Evolutionary conservation across 2,797 vertebrate genomes (phyloP), one percentile per base, ranked within the genome.

Genomic region (Antennarius maculatus): DNA sequence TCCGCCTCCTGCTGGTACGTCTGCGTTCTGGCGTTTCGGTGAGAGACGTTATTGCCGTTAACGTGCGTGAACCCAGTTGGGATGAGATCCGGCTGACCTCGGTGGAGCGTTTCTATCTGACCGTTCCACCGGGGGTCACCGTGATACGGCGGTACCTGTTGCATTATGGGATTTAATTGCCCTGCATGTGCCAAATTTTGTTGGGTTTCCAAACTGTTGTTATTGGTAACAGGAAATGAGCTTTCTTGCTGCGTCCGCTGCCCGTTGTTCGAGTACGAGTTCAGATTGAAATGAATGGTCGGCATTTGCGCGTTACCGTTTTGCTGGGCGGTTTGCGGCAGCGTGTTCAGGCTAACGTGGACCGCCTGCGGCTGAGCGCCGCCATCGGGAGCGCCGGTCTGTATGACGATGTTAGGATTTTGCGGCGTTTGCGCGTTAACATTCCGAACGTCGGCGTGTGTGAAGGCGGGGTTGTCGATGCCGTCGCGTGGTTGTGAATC

Each of bases 261-360:
- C 29, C 66, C 70, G 4, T 54, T 56, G 56, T 34, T 37, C 3
- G 91, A 61, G 63, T 77, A 92, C 1, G 92, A 83, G 66, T 88
- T 92, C 0, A 94, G 83, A 72, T 91, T 94, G 54, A 94, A 85
- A 14, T 94, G 86, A 63, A 94, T 89, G 6, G 87, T 82, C n/a
- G 92, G 91, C 49, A 91, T 76, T 43, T 83, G 92, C 7, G 81
- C 62, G 6, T 63, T 66, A 49, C 42, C 73, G 68, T 71, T 89
- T 13, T 67, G 70, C 43, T 85, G 84, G 37, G 62, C 59, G 0
- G 29, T 61, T n/a, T 62, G 78, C 2, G 88, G 87, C 68, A 80
- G 57, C 0, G 91, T 53, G 79, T 86, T 93, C 0, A 94, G 86
- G 77, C 80, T 93, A 66, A 94, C 82, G 0, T 92, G 92, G 41